A percentile compares a stretch with the other conserved stretches of the same genome.
Conservation (phyloP, 2,797 vertebrate genomes). For the Typhlichthys subterraneus region DNA sequence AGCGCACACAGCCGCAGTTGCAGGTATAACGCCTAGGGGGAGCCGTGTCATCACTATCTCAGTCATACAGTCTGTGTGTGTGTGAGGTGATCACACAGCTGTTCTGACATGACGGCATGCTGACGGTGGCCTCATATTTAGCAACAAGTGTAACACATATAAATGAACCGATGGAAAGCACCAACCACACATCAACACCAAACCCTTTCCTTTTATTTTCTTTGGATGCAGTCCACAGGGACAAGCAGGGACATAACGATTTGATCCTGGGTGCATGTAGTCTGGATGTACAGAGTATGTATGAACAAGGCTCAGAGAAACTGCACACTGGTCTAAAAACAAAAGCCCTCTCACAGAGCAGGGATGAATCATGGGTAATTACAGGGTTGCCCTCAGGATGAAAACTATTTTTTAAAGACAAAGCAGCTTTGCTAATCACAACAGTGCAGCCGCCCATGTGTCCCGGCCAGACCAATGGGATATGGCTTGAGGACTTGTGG, state of each 20-base stretch:
- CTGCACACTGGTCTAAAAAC: constrained; percentile 47
- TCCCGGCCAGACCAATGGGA: constrained; percentile 62
- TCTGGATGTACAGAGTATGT: too few species aligned
- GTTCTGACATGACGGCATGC: constrained; percentile 50
- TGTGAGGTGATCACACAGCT: constrained; percentile 27
- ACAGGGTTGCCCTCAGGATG: constrained; percentile 59
- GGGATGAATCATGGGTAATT: constrained; percentile 65
- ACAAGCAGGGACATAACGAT: constrained; percentile 7
- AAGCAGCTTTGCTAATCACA: constrained; percentile 66
- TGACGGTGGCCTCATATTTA: constrained; percentile 41
- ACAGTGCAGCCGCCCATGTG: constrained; percentile 60
- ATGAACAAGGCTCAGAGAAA: constrained; percentile 7
- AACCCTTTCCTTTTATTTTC: constrained; percentile 10
- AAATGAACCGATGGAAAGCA: constrained; percentile 18
- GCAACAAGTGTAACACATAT: constrained; percentile 29
- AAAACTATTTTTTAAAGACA: constrained; percentile 58
- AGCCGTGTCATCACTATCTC: constrained; percentile 61
- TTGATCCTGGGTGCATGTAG: constrained; percentile 22
- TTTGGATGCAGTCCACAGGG: background rate
- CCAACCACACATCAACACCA: constrained; percentile 25
- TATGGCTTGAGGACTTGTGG: constrained; percentile 62
- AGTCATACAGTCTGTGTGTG: background rate
- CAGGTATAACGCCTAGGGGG: constrained; percentile 59
- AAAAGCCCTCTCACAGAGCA: constrained; percentile 49
- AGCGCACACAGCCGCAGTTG: constrained; percentile 60